Percentiles rank a stretch among this genome's conserved stretches.
Conservation (phyloP, 2,113 vertebrate species). For the Haplochromis burtoni region DNA sequence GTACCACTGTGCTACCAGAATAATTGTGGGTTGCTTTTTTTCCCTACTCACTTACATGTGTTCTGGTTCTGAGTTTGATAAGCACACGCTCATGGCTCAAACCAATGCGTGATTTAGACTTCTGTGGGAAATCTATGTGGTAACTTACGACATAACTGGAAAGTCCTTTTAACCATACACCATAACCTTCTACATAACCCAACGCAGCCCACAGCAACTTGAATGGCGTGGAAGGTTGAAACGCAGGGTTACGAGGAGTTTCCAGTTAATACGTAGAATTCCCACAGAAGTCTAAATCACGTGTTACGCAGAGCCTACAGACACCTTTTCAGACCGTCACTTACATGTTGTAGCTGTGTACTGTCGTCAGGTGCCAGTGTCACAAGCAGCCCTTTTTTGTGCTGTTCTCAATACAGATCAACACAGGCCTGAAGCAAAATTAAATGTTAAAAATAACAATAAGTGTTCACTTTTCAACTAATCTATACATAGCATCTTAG, state of each 20-base stretch:
- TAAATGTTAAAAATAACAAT: not conserved
- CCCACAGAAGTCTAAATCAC: not conserved
- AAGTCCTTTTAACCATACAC: not conserved
- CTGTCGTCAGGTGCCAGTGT: not conserved
- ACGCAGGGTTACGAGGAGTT: not conserved
- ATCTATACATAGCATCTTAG: not conserved
- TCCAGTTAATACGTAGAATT: not conserved
- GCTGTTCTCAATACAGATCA: not conserved
- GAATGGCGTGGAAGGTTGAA: not conserved
- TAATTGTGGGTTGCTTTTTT: not conserved
- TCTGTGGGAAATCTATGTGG: not conserved
- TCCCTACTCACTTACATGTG: not conserved
- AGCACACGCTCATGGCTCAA: not conserved
- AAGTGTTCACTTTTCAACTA: not conserved
- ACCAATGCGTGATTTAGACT: not conserved
- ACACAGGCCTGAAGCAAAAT: not conserved
- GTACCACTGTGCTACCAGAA: not conserved
- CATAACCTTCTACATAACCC: not conserved
- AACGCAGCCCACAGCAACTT: not conserved
- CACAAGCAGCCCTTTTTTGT: not conserved
- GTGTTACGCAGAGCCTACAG: not conserved
- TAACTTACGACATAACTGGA: not conserved
- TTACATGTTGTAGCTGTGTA: not conserved
- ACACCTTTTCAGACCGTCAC: not conserved
- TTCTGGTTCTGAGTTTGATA: not conserved